These are phyloP conservation scores for Clarias macrocephalus DNA, from an alignment of 2,113 vertebrate genomes.

Conservation along the genomic window DNA sequence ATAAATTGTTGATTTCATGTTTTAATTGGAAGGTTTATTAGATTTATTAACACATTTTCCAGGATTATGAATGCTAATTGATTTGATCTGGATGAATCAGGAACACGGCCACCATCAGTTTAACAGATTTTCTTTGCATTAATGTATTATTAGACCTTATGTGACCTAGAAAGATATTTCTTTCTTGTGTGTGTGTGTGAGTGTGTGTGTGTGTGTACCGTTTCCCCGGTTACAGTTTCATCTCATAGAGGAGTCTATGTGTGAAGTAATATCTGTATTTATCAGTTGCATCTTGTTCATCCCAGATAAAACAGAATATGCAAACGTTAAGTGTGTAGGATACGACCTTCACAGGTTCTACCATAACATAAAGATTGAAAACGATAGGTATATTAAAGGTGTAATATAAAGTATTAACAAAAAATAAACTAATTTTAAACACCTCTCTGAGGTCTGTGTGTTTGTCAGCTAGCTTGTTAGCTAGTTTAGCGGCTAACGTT, in stretches of 20 bases:
- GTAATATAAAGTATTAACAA: slow-evolving; percentile 76
- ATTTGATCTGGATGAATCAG: not conserved
- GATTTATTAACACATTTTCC: too few species aligned
- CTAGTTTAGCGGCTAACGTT: not conserved
- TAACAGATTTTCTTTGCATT: not conserved
- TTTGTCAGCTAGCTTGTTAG: not conserved
- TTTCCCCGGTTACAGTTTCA: slow-evolving; percentile 62
- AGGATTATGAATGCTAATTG: not conserved
- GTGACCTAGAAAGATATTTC: slow-evolving; percentile 45
- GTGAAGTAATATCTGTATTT: slow-evolving; percentile 45
- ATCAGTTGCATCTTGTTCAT: slow-evolving; percentile 61
- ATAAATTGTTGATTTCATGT: not conserved
- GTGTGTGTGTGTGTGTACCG: not conserved
- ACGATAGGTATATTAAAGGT: slow-evolving; percentile 64
- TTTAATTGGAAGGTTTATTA: not conserved
- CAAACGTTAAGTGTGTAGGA: slow-evolving; percentile 83
- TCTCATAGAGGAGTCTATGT: slow-evolving; percentile 16
- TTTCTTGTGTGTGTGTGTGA: slow-evolving; percentile 21
- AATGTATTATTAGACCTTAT: slow-evolving; percentile 59
- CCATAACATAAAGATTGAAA: slow-evolving; percentile 72
- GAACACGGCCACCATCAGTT: not conserved
- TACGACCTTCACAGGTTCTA: slow-evolving; percentile 78
- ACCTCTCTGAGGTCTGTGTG: not conserved
- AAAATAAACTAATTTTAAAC: slow-evolving; percentile 79
- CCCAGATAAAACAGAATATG: slow-evolving; percentile 85